phyloP scores from a whole-genome alignment of 2,888 invertebrate species.

The Microplitis manilae region DNA sequence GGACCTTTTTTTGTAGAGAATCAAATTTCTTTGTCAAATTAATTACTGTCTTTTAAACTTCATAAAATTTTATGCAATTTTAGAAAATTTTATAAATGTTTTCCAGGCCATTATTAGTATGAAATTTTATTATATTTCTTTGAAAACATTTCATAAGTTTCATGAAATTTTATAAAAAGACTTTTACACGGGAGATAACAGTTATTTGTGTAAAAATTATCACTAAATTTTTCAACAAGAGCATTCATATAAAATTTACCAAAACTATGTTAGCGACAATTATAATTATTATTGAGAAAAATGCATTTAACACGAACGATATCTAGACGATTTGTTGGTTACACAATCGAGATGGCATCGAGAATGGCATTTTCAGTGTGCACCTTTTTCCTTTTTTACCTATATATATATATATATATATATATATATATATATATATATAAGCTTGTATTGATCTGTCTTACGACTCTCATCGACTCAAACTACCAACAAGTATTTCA shows the following conservation, averaged over 20 bases:
- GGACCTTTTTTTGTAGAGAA: too few species aligned
- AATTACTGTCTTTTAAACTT: too few species aligned
- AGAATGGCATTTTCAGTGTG: constrained; percentile 63
- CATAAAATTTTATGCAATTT: too few species aligned
- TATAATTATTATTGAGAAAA: background rate
- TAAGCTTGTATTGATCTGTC: background rate
- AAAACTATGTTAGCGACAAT: background rate
- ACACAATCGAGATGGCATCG: constrained; percentile 70
- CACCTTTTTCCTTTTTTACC: background rate
- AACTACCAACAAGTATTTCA: constrained; percentile 71
- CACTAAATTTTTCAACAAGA: too few species aligned
- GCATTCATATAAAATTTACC: background rate
- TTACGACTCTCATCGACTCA: constrained; percentile 60
- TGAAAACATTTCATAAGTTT: too few species aligned
- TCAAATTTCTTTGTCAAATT: too few species aligned
- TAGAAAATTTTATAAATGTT: too few species aligned
- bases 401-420: background rate
- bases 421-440: constrained; percentile 5
- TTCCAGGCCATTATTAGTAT: too few species aligned
- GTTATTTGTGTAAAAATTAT: too few species aligned
- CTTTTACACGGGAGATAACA: too few species aligned
- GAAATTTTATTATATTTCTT: too few species aligned
- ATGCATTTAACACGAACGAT: background rate
- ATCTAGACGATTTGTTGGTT: constrained; percentile 59
- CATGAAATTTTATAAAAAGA: too few species aligned